These are phyloP conservation scores for Stegodyphus dumicola DNA, from an alignment of 1,140 invertebrate species.

Conservation along the genomic window DNA sequence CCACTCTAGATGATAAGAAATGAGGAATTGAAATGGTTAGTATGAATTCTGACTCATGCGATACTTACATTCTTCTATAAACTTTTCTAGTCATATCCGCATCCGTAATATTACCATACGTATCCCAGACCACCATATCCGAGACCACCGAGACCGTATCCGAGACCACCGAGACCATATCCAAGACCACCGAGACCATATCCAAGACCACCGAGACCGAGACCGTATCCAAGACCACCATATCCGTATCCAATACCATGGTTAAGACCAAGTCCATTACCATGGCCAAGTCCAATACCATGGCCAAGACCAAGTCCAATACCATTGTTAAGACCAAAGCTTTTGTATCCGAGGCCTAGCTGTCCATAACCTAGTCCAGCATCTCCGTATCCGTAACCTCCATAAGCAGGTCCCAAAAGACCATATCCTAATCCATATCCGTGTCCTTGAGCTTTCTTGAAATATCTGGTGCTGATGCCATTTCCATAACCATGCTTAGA, in stretches of 20 bases:
- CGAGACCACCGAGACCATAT: background rate
- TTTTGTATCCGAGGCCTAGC: background rate
- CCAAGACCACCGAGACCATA: background rate
- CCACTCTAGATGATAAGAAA: too few species aligned
- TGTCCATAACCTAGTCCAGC: background rate
- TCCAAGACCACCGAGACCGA: background rate
- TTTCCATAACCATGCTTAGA: constrained; percentile 7
- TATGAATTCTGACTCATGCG: too few species aligned
- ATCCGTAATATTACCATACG: background rate
- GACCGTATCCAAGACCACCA: background rate
- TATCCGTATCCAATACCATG: background rate
- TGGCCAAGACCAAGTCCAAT: background rate
- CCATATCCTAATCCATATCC: constrained; percentile 5
- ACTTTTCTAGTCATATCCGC: background rate
- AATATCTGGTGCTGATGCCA: constrained; percentile 8
- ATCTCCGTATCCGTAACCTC: background rate
- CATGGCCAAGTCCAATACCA: background rate
- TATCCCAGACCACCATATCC: background rate
- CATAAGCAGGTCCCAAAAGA: background rate
- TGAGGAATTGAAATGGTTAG: too few species aligned
- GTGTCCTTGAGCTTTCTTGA: constrained; percentile 2
- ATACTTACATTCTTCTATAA: too few species aligned
- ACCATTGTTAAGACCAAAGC: too few species aligned
- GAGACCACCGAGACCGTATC: background rate
- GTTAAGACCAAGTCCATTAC: background rate